Conservation (phyloP, 2,113 vertebrate species). For the Serilophus lunatus region DNA sequence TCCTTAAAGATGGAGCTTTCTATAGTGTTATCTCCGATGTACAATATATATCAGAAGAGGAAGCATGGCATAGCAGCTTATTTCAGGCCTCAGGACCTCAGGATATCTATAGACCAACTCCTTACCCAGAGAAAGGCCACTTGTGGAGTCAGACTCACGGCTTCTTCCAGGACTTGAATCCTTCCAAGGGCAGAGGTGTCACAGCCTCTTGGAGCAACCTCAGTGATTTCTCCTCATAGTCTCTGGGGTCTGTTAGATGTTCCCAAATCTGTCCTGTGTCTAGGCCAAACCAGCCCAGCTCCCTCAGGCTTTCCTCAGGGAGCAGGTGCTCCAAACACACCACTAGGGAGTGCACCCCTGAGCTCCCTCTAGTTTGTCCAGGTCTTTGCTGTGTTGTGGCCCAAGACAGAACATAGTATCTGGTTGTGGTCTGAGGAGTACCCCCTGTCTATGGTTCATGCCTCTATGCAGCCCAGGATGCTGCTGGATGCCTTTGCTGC, state of each 20-base stretch:
- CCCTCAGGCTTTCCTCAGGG: not conserved
- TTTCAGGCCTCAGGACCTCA: not conserved
- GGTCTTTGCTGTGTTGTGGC: not conserved
- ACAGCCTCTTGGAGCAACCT: not conserved
- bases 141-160: not conserved
- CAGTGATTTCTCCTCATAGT: rapidly evolving
- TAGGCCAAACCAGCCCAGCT: not conserved
- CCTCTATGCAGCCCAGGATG: not conserved
- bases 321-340: not conserved
- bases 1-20: not conserved
- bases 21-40: not conserved
- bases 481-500: not conserved
- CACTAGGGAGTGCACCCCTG: rapidly evolving
- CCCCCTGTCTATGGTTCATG: no score
- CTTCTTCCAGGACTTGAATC: not conserved
- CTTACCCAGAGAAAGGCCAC: not conserved
- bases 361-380: not conserved
- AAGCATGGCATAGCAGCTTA: not conserved
- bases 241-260: rapidly evolving
- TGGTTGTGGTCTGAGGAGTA: not conserved
- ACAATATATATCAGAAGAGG: not conserved
- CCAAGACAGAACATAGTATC: rapidly evolving
- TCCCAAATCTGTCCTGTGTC: not conserved
- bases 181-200: not conserved
- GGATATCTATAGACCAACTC: rapidly evolving